A percentile compares a stretch with the other conserved stretches of the same genome.
Evolutionary conservation across 2,113 vertebrate species (phyloP).

Genomic region (Eolophus roseicapilla): DNA sequence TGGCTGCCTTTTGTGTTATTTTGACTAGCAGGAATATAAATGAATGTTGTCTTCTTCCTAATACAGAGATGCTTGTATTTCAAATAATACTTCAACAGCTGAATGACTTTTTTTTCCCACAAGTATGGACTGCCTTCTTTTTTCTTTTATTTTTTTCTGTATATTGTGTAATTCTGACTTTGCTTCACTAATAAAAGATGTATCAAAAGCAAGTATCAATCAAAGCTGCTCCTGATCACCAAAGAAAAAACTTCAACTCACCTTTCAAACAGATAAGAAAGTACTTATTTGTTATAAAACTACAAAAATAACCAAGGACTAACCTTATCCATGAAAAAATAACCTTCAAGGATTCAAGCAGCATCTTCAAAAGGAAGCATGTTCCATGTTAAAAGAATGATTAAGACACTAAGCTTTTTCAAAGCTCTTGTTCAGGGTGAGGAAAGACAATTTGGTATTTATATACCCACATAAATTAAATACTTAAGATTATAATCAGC

Average conservation of each 20-base stretch:
- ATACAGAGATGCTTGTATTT: background rate
- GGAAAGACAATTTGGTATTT: background rate
- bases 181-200: background rate
- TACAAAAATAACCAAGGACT: background rate
- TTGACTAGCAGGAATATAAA: background rate
- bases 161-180: background rate
- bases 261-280: background rate
- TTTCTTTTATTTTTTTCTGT: background rate
- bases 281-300: background rate
- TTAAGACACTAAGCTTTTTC: background rate
- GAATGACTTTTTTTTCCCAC: background rate
- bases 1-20: background rate
- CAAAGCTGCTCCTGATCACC: background rate
- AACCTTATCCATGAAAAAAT: background rate
- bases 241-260: background rate
- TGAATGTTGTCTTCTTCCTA: background rate
- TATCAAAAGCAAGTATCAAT: background rate
- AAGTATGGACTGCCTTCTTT: background rate
- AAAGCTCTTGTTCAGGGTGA: background rate
- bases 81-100: background rate
- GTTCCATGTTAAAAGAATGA: background rate
- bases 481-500: background rate
- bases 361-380: background rate
- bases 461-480: background rate
- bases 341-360: background rate